These are phyloP conservation scores for Palaemon carinicauda DNA, from an alignment of 1,140 invertebrate species.

Conservation along the genomic window DNA sequence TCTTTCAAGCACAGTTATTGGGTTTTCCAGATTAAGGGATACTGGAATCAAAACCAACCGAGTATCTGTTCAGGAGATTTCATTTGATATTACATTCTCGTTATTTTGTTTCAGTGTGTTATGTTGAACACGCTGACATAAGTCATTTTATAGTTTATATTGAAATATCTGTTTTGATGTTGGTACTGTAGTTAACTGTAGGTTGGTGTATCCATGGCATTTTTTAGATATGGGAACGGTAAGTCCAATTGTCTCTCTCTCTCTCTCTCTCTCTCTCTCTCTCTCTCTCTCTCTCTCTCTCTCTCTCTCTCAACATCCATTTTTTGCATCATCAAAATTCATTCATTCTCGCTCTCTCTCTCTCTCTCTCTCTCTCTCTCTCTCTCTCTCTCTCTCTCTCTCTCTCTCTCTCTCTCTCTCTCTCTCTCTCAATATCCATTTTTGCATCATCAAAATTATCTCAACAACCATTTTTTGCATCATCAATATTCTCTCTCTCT, in stretches of 20 bases:
- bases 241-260: background rate
- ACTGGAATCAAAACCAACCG: no score
- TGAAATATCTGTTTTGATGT: no score
- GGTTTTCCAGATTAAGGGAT: no score
- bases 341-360: background rate
- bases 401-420: background rate
- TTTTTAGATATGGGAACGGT: no score
- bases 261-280: background rate
- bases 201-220: no score
- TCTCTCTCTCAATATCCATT: background rate
- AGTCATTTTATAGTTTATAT: no score
- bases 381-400: background rate
- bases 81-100: no score
- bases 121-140: no score
- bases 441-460: background rate
- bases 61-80: no score
- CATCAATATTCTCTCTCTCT: background rate
- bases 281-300: background rate
- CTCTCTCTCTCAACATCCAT: background rate
- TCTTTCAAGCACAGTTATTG: no score
- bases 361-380: background rate
- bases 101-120: no score
- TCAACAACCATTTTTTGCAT: background rate
- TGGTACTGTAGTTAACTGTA: no score
- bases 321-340: background rate